Evolutionary conservation across 2,797 vertebrate genomes (phyloP).

Genomic region (Tiaroga cobitis): DNA sequence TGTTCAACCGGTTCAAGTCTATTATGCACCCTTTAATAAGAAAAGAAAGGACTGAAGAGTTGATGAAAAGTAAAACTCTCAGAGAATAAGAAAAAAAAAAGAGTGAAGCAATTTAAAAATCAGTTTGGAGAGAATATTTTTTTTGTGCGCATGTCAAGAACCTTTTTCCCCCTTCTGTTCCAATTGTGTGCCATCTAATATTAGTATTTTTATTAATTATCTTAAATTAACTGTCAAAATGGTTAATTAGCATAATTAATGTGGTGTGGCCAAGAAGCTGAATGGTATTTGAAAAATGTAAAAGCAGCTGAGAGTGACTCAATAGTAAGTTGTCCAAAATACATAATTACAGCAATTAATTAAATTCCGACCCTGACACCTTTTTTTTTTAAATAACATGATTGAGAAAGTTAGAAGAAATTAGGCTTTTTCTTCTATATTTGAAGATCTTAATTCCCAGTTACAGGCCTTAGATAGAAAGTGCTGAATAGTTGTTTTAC

Average conservation of each 20-base stretch:
- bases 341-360: conserved; percentile 80
- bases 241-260: conserved; percentile 82
- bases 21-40: conserved; percentile 4
- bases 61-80: conserved; percentile 5
- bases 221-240: conserved; percentile 79
- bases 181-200: conserved; percentile 74
- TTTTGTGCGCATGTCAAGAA: conserved; percentile 15
- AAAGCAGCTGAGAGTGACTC: conserved; percentile 69
- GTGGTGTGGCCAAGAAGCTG: conserved; percentile 70
- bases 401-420: conserved; percentile 28
- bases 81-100: neutral
- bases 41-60: conserved; percentile 4
- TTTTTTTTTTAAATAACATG: conserved; percentile 40
- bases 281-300: conserved; percentile 75
- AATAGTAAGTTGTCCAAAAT: conserved; percentile 73
- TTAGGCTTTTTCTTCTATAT: neutral
- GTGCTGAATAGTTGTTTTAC: neutral
- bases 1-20: conserved; percentile 15
- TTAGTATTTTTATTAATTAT: conserved; percentile 84
- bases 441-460: conserved; percentile 21
- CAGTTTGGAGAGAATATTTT: conserved; percentile 46
- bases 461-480: neutral
- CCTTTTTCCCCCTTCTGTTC: conserved; percentile 27
- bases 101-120: neutral
- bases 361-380: conserved; percentile 64